phyloP scores from a whole-genome alignment of 2,113 vertebrate species.

The Cisticola juncidis region DNA sequence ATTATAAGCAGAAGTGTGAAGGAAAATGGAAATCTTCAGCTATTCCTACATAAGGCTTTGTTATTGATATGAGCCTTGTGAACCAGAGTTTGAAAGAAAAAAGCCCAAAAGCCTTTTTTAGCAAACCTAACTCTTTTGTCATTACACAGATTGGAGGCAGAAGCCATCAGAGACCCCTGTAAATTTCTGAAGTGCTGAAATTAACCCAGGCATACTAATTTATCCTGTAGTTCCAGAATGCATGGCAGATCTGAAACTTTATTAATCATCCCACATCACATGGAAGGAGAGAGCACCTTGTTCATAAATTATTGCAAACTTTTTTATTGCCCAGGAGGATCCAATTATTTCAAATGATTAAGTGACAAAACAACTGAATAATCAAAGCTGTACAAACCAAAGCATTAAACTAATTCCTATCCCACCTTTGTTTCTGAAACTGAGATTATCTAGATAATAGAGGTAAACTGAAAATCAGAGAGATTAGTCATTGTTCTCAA shows the following conservation, averaged over 20 bases:
- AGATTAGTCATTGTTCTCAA: background rate
- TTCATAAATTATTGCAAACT: background rate
- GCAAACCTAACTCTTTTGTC: background rate
- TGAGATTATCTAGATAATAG: background rate
- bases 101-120: background rate
- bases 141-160: constrained; percentile 29
- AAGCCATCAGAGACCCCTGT: constrained; percentile 15
- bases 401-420: background rate
- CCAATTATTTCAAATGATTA: background rate
- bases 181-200: constrained; percentile 44
- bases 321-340: background rate
- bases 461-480: background rate
- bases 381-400: background rate
- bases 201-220: constrained; percentile 35
- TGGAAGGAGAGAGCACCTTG: background rate
- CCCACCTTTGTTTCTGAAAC: background rate
- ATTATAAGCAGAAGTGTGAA: background rate
- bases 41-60: background rate
- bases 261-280: background rate
- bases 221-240: background rate
- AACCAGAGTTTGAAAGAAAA: constrained; percentile 38
- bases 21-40: background rate
- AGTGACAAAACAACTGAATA: background rate
- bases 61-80: constrained; percentile 4
- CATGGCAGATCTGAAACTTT: background rate